Evolutionary conservation across 1,140 invertebrate species (phyloP).

Genomic region (Drosophila sp.): DNA sequence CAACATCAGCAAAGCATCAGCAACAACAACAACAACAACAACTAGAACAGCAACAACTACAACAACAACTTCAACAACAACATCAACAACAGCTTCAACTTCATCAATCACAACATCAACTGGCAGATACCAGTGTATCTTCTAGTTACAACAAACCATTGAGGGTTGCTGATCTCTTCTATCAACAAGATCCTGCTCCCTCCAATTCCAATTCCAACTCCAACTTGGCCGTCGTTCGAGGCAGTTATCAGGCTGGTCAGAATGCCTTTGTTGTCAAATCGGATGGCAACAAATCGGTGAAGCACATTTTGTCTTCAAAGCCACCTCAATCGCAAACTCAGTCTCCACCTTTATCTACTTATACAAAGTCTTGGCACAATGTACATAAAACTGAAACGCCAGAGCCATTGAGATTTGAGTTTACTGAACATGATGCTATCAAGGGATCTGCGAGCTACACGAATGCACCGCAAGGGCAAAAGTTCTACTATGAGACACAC

Average conservation of each 20-base stretch:
- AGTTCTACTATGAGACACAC: slow-evolving; percentile 64
- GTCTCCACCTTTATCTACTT: slow-evolving; percentile 32
- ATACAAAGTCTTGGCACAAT: slow-evolving; percentile 43
- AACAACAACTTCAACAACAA: slow-evolving; percentile 23
- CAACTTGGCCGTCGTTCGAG: slow-evolving; percentile 67
- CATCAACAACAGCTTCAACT: slow-evolving; percentile 15
- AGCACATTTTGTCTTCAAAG: slow-evolving; percentile 61
- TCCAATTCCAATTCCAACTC: neutral
- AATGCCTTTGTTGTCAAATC: slow-evolving; percentile 78
- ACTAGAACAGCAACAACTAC: slow-evolving; percentile 38
- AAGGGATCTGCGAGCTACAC: slow-evolving; percentile 68
- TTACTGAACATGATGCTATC: slow-evolving; percentile 78
- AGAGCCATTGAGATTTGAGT: slow-evolving; percentile 77
- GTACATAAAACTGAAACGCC: slow-evolving; percentile 56
- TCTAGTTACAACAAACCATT: slow-evolving; percentile 69
- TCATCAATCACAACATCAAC: slow-evolving; percentile 11
- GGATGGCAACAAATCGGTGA: slow-evolving; percentile 77
- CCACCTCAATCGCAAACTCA: slow-evolving; percentile 44
- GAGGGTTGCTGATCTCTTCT: slow-evolving; percentile 73
- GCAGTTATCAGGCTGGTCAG: slow-evolving; percentile 76
- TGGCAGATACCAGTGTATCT: slow-evolving; percentile 48
- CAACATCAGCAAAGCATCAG: slow-evolving; percentile 36
- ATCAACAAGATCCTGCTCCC: slow-evolving; percentile 72
- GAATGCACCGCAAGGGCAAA: slow-evolving; percentile 50
- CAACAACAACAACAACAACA: slow-evolving; percentile 27